These are phyloP conservation scores for Plemyria rubiginata DNA, from an alignment of 2,888 invertebrate species.

Conservation along the genomic window DNA sequence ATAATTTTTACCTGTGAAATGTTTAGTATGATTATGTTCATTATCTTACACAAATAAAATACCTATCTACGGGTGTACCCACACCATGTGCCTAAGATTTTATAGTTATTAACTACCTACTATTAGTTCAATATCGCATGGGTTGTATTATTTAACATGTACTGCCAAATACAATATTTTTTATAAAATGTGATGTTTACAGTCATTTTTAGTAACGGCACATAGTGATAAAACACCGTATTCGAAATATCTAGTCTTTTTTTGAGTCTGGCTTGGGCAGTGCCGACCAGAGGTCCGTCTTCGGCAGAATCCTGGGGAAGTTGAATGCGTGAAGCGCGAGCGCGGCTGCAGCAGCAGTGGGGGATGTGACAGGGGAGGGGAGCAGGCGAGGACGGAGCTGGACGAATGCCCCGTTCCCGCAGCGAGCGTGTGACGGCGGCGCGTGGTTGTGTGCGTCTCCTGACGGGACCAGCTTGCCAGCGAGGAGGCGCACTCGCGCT, in stretches of 20 bases:
- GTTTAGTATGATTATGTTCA: neutral
- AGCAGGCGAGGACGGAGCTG: slow-evolving; percentile 68
- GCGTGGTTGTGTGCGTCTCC: slow-evolving; percentile 77
- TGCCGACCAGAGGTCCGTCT: slow-evolving; percentile 74
- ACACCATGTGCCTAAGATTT: neutral
- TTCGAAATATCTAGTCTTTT: slow-evolving; percentile 54
- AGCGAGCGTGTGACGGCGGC: slow-evolving; percentile 78
- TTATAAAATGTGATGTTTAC: neutral
- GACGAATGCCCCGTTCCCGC: slow-evolving; percentile 78
- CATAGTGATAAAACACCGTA: slow-evolving; percentile 6
- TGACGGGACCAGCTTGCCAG: slow-evolving; percentile 72
- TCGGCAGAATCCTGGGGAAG: slow-evolving; percentile 73
- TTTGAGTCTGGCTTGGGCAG: slow-evolving; percentile 65
- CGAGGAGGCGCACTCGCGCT: slow-evolving; percentile 70
- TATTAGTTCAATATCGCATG: too few relatives aligned
- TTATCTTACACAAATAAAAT: slow-evolving; percentile 11
- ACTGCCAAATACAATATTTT: neutral
- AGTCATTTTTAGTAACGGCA: neutral
- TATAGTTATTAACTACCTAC: too few relatives aligned
- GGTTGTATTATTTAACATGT: too few relatives aligned
- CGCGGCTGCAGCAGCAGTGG: slow-evolving; percentile 63
- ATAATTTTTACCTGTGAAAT: neutral
- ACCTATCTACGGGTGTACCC: slow-evolving; percentile 6
- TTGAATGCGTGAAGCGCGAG: slow-evolving; percentile 72
- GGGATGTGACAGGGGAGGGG: slow-evolving; percentile 49